phyloP scores from a whole-genome alignment of 1,140 invertebrate species.

The Solenopsis fugax region DNA sequence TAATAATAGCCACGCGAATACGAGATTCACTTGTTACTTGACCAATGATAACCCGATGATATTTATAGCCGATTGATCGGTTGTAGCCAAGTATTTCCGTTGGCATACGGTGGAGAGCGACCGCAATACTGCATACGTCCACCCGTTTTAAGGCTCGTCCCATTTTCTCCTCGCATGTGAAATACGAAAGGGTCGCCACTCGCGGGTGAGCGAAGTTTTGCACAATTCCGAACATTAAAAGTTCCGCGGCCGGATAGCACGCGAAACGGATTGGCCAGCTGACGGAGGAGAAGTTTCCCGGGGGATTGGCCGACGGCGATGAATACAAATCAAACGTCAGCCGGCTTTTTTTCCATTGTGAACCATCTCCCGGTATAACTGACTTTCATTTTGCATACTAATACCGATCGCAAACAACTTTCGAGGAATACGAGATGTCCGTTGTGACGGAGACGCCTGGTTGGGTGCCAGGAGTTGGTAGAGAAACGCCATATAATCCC shows the following conservation, averaged over 20 bases:
- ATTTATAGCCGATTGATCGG: slow-evolving; percentile 40
- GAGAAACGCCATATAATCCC: slow-evolving; percentile 12
- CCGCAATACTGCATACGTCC: neutral
- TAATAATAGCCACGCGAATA: neutral
- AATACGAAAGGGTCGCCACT: slow-evolving; percentile 21
- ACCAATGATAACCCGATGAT: slow-evolving; percentile 17
- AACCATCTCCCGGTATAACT: slow-evolving; percentile 55
- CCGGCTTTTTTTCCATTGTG: slow-evolving; percentile 64
- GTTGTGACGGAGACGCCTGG: slow-evolving; percentile 35
- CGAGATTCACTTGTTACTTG: neutral
- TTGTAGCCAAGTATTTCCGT: slow-evolving; percentile 25
- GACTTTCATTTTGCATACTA: slow-evolving; percentile 66
- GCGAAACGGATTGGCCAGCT: slow-evolving; percentile 33
- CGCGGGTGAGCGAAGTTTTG: slow-evolving; percentile 36
- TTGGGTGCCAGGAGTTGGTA: slow-evolving; percentile 22
- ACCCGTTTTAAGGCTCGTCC: neutral
- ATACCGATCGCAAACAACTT: slow-evolving; percentile 55
- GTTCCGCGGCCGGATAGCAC: slow-evolving; percentile 16
- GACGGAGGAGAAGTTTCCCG: slow-evolving; percentile 54
- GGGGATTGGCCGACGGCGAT: slow-evolving; percentile 50
- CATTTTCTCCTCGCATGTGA: slow-evolving; percentile 38
- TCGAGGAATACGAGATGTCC: slow-evolving; percentile 30
- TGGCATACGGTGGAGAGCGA: neutral
- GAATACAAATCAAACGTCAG: slow-evolving; percentile 68
- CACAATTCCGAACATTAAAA: slow-evolving; percentile 54